phyloP scores from a whole-genome alignment of 2,888 invertebrate species.

The Drosophila conformis region DNA sequence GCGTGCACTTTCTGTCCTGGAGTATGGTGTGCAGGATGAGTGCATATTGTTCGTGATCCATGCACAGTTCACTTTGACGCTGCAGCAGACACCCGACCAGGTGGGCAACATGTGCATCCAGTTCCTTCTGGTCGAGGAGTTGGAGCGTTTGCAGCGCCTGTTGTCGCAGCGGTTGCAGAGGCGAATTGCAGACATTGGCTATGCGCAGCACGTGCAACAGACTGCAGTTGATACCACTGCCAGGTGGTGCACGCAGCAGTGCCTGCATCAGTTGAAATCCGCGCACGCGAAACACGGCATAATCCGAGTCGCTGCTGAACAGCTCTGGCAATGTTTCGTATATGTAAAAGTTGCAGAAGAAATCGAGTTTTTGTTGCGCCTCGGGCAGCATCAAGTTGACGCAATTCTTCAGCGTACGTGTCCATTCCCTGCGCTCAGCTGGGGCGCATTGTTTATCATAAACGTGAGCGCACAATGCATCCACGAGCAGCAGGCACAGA shows the following conservation, averaged over 20 bases:
- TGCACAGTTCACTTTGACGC: constrained; percentile 87
- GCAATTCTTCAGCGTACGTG: constrained; percentile 83
- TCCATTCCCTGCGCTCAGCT: constrained; percentile 67
- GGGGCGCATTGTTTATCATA: constrained; percentile 41
- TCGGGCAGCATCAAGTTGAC: constrained; percentile 85
- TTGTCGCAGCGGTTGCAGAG: constrained; percentile 86
- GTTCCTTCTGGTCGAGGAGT: constrained; percentile 34
- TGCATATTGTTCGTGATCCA: constrained; percentile 89
- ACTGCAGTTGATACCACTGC: constrained; percentile 31
- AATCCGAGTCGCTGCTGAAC: constrained; percentile 73
- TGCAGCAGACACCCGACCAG: constrained; percentile 80
- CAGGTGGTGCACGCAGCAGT: constrained; percentile 43
- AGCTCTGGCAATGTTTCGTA: constrained; percentile 52
- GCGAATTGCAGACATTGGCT: constrained; percentile 87
- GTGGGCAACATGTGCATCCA: constrained; percentile 79
- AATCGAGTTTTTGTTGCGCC: constrained; percentile 86
- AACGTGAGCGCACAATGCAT: constrained; percentile 52
- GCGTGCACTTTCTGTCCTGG: constrained; percentile 31
- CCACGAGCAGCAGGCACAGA: constrained; percentile 68
- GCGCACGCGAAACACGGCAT: constrained; percentile 86
- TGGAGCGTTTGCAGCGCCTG: constrained; percentile 86
- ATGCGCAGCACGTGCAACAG: constrained; percentile 75
- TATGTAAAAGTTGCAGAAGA: constrained; percentile 87
- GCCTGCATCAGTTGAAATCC: constrained; percentile 84
- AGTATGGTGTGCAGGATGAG: constrained; percentile 88